phyloP scores from a whole-genome alignment of 2,888 invertebrate species.

The Caenorhabditis angaria region DNA sequence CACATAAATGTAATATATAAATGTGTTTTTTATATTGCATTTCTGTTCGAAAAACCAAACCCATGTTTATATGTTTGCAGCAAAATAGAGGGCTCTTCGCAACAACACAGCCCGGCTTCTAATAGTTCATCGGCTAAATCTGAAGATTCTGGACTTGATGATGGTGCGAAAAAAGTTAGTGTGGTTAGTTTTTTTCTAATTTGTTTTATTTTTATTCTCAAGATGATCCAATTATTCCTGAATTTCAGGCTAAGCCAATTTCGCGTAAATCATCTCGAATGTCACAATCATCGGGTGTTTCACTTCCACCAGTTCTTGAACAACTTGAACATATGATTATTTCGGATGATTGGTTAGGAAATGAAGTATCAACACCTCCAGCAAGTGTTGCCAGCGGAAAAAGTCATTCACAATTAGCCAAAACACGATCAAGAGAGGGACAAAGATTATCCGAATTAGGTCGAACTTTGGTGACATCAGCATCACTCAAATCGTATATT shows the following conservation, averaged over 20 bases:
- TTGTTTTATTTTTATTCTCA: not conserved
- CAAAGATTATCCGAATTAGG: constrained; percentile 62
- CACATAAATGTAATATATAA: constrained; percentile 12
- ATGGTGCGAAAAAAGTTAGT: constrained; percentile 45
- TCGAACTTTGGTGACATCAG: constrained; percentile 61
- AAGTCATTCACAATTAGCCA: constrained; percentile 43
- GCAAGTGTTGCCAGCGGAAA: constrained; percentile 29
- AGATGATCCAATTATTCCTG: not conserved
- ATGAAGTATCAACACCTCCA: constrained; percentile 24
- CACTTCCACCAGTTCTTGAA: constrained; percentile 53
- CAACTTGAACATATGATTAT: constrained; percentile 67
- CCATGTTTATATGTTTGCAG: constrained; percentile 22
- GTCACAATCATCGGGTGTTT: constrained; percentile 48
- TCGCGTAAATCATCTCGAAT: constrained; percentile 47
- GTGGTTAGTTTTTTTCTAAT: constrained; percentile 22
- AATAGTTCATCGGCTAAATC: constrained; percentile 53
- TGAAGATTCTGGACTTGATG: constrained; percentile 53
- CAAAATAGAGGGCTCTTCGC: constrained; percentile 44
- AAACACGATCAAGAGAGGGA: constrained; percentile 52
- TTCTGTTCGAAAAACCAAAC: no score
- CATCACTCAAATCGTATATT: constrained; percentile 63
- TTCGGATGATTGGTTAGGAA: constrained; percentile 61
- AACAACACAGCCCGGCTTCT: constrained; percentile 54
- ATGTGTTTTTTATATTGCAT: no score
- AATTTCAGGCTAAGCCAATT: constrained; percentile 43